phyloP scores from a whole-genome alignment of 2,113 vertebrate species.

The Agelaius tricolor region DNA sequence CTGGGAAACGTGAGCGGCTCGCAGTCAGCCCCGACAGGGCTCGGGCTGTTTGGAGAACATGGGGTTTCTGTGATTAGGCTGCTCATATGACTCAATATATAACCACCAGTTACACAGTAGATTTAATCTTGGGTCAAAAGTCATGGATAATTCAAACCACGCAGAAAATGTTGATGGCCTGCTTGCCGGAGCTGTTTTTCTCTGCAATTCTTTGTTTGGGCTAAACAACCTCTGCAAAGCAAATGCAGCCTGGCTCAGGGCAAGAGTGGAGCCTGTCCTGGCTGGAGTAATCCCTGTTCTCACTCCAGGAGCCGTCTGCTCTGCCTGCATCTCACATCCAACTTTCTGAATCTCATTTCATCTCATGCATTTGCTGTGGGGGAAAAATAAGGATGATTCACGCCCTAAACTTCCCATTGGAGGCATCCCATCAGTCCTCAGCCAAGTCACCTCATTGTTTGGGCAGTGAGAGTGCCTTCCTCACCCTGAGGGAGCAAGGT shows the following conservation, averaged over 20 bases:
- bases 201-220: not conserved
- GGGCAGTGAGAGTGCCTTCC: not conserved
- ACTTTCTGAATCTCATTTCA: not conserved
- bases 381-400: not conserved
- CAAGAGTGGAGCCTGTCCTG: not conserved
- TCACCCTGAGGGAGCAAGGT: not conserved
- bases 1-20: not conserved
- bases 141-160: conserved; percentile 45
- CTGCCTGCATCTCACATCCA: not conserved
- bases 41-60: conserved; percentile 47
- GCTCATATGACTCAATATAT: conserved; percentile 41
- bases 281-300: not conserved
- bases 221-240: not conserved
- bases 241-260: not conserved
- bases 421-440: not conserved
- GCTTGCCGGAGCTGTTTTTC: not conserved
- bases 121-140: conserved; percentile 67
- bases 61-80: conserved; percentile 44
- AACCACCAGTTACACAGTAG: conserved; percentile 58
- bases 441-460: not conserved
- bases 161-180: not conserved
- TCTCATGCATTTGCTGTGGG: not conserved
- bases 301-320: fast-evolving
- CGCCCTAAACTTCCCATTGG: fast-evolving
- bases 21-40: not conserved